These are phyloP conservation scores for Drosophila erecta DNA, from an alignment of 1,140 invertebrate genomes.

Conservation along the genomic window DNA sequence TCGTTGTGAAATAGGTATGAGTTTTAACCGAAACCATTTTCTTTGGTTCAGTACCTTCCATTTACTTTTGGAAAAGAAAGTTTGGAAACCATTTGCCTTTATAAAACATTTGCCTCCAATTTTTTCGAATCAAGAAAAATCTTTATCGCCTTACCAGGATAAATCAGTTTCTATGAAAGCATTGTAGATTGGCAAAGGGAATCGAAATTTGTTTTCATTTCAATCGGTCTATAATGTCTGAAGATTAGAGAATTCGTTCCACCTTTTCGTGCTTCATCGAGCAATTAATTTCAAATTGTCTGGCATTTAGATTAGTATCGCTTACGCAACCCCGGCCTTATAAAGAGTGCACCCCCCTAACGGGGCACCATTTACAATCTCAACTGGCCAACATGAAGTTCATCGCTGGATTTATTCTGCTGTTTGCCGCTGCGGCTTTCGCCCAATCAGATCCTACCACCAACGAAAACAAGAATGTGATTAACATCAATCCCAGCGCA, in stretches of 20 bases:
- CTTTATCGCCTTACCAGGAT: too few species aligned
- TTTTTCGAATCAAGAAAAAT: too few species aligned
- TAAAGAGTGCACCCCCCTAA: not conserved
- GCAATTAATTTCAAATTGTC: not conserved
- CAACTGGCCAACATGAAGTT: conserved; percentile 11
- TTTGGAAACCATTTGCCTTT: too few species aligned
- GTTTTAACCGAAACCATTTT: too few species aligned
- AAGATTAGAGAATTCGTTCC: not conserved
- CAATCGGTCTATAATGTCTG: not conserved
- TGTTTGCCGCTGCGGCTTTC: not conserved
- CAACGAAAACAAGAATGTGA: not conserved
- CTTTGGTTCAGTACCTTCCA: too few species aligned
- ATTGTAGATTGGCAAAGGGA: too few species aligned
- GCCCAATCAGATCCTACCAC: not conserved
- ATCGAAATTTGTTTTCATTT: not conserved
- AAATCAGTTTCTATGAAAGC: too few species aligned
- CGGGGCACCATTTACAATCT: not conserved
- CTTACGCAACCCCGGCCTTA: conserved; percentile 7
- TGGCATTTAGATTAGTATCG: not conserved
- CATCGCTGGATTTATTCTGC: not conserved
- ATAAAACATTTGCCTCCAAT: too few species aligned
- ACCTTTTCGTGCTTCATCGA: not conserved
- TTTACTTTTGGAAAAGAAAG: too few species aligned
- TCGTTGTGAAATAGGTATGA: too few species aligned
- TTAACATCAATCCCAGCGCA: not conserved